Percentiles rank a stretch among this genome's conserved stretches.
phyloP scores from a whole-genome alignment of 2,888 invertebrate genomes.

The Isoperla grammatica region DNA sequence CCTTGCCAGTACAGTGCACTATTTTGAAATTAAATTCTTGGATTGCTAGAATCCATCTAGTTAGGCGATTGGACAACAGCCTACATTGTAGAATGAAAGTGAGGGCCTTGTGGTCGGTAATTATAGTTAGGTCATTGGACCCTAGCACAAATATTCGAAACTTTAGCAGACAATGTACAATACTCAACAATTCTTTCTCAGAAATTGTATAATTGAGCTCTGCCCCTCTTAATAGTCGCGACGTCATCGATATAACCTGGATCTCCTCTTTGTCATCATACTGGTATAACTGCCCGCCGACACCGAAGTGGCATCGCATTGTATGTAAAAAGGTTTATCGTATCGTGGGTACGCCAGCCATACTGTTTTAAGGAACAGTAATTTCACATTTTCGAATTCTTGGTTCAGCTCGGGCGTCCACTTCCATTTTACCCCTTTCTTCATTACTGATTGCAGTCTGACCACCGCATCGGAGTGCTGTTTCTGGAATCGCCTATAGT shows the following conservation, averaged over 20 bases:
- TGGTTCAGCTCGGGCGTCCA: neutral
- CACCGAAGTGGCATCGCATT: neutral
- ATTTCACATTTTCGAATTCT: neutral
- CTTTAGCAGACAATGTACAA: neutral
- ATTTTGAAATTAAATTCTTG: conserved; percentile 12
- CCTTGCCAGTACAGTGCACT: neutral
- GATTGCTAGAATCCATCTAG: conserved; percentile 1
- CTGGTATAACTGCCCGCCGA: conserved; percentile 1
- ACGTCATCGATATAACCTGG: neutral
- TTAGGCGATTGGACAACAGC: neutral
- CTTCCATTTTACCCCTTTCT: neutral
- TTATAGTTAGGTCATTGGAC: neutral
- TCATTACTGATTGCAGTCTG: neutral
- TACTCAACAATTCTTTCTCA: conserved; percentile 4
- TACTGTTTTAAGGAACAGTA: neutral
- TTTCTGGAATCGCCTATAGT: neutral
- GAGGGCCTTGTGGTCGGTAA: conserved; percentile 6
- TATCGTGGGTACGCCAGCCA: neutral
- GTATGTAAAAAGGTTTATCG: neutral
- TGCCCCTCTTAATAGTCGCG: neutral
- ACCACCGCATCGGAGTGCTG: neutral
- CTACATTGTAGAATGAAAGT: neutral
- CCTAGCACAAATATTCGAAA: neutral
- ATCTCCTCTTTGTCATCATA: neutral
- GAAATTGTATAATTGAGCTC: conserved; percentile 10